Evolutionary conservation across 2,888 invertebrate species (phyloP), one percentile per base, ranked within the genome.

Genomic region (Troilus luridus): DNA sequence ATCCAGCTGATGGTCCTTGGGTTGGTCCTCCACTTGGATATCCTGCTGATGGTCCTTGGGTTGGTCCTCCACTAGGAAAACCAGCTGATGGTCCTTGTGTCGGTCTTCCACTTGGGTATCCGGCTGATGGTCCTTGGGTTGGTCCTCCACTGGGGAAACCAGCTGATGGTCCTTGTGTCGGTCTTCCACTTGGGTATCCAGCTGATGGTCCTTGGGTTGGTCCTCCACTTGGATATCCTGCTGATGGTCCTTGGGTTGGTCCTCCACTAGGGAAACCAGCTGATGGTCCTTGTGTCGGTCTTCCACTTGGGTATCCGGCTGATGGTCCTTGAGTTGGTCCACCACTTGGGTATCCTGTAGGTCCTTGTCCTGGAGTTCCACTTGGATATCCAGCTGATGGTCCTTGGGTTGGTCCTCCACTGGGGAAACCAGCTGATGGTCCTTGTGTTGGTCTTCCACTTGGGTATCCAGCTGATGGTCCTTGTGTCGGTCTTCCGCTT

Each of bases 51-150:
- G 94, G 92, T 56, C 92, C 93, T 91, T 92, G 92, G 14, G 93
- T 92, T 24, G 93, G 93, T 62, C n/a, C 14, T n/a, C 93, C 93
- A 14, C 93, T 93, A 17, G 92, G 88, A 81, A 59, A 91, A 81
- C 93, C 93, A 19, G 94, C 94, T n/a, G n/a, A n/a, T 88, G 94
- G 94, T 12, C 93, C 93, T 27, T 94, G 93, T 41, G 94, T 93
- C 91, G 92, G 91, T 88, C 91, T 60, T 64, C 88, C 91, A 88
- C 24, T 91, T n/a, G 67, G 90, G 19, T 62, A 56, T 59, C 93
- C 93, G 92, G 93, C 94, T n/a, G n/a, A n/a, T 56, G 91, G 59
- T 88, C 91, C 14, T 91, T 92, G 91, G 27, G 89, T 90, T n/a
- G 91, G 89, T 88, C 59, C 88, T 17, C 91, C 81, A 5, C 91